Conservation (phyloP, 2,888 invertebrate genomes). For the Amphiduros pacificus region DNA sequence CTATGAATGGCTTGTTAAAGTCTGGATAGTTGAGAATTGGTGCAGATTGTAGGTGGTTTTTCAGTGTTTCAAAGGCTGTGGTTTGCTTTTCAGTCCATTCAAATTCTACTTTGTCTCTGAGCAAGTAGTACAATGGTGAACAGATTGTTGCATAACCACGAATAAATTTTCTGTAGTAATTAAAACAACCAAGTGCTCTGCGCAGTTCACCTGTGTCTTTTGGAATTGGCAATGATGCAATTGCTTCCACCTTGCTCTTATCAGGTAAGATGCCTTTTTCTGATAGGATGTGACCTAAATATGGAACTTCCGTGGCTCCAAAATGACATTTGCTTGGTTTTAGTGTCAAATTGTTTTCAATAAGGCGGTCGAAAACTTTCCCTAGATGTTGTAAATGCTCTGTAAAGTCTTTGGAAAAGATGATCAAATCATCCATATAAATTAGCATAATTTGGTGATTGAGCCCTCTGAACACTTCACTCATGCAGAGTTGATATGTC, state of each 20-base stretch:
- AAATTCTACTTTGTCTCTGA: neutral
- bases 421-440: conserved; percentile 31
- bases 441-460: conserved; percentile 11
- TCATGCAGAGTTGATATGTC: neutral
- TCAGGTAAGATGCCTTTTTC: conserved; percentile 16
- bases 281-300: conserved; percentile 27
- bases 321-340: neutral
- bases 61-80: neutral
- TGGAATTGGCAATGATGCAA: conserved; percentile 18
- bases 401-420: conserved; percentile 23
- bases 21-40: conserved; percentile 17
- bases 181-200: conserved; percentile 18
- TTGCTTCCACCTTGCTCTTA: conserved; percentile 18
- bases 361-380: neutral
- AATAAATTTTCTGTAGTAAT: conserved; percentile 27
- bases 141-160: conserved; percentile 11
- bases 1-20: conserved; percentile 21
- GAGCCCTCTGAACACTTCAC: neutral
- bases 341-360: neutral
- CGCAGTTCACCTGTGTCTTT: conserved; percentile 14
- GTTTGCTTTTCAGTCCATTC: conserved; percentile 2
- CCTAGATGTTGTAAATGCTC: neutral
- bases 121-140: conserved; percentile 46
- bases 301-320: conserved; percentile 4
- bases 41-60: neutral